A percentile compares a stretch with the other conserved stretches of the same genome.
Evolutionary conservation across 2,113 vertebrate species (phyloP).

Genomic region (Mustelus asterias): DNA sequence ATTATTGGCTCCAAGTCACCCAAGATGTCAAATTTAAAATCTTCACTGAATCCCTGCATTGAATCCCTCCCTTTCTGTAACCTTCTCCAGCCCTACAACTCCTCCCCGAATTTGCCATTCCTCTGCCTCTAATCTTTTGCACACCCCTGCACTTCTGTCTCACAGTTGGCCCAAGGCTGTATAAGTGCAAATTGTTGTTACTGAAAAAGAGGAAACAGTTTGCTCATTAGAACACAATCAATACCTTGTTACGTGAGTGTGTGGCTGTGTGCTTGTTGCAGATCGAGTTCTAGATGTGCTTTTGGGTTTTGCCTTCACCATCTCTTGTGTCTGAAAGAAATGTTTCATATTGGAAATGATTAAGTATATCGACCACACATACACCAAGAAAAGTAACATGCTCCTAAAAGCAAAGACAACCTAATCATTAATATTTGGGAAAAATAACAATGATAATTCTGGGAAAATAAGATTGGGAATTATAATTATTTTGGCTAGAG

Average conservation of each 20-base stretch:
- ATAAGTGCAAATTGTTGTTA: neutral
- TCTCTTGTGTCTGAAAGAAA: constrained; percentile 50
- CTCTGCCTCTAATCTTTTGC: neutral
- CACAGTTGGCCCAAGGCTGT: neutral
- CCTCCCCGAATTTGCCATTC: neutral
- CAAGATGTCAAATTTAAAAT: neutral
- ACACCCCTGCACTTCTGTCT: neutral
- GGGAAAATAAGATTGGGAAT: neutral
- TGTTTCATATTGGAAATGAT: neutral
- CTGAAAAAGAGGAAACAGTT: neutral
- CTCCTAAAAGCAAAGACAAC: neutral
- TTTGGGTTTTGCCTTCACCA: constrained; percentile 48
- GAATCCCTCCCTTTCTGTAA: neutral
- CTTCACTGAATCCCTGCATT: neutral
- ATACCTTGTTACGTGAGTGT: constrained; percentile 47
- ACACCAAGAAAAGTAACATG: neutral
- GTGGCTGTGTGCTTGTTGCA: neutral
- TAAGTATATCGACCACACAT: neutral
- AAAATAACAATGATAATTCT: neutral
- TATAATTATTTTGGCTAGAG: neutral
- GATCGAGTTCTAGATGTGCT: constrained; percentile 34
- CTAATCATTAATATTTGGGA: neutral
- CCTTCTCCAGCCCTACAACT: neutral
- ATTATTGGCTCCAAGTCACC: neutral
- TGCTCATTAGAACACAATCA: neutral